Conservation (phyloP, 2,888 invertebrate genomes). For the Sussaba pulchella region DNA sequence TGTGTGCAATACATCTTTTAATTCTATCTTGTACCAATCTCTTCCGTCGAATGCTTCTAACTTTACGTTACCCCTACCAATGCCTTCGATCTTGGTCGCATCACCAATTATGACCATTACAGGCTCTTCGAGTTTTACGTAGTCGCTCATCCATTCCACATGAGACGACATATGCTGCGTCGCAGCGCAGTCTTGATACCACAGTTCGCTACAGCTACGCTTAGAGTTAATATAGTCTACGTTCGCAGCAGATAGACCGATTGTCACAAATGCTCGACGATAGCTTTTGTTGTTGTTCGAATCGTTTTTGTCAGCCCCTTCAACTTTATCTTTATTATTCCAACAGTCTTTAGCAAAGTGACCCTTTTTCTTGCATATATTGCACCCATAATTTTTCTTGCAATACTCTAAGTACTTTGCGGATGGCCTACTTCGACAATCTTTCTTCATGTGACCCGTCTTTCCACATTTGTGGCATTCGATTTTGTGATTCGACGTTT, state of each 20-base stretch:
- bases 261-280: conserved; percentile 64
- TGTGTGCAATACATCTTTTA: conserved; percentile 66
- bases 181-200: conserved; percentile 74
- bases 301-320: conserved; percentile 45
- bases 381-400: conserved; percentile 72
- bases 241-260: conserved; percentile 65
- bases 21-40: conserved; percentile 65
- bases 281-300: conserved; percentile 43
- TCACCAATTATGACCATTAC: conserved; percentile 66
- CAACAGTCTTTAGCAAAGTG: conserved; percentile 72
- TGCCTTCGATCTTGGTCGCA: conserved; percentile 70
- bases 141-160: conserved; percentile 70
- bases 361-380: conserved; percentile 71
- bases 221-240: conserved; percentile 53
- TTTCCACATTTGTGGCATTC: conserved; percentile 69
- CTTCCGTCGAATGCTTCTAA: conserved; percentile 72
- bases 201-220: conserved; percentile 45
- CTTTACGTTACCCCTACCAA: conserved; percentile 70
- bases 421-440: conserved; percentile 69
- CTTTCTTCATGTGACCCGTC: conserved; percentile 67
- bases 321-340: conserved; percentile 50
- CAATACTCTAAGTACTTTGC: conserved; percentile 71
- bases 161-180: conserved; percentile 74
- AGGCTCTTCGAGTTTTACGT: conserved; percentile 60
- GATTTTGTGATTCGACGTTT: conserved; percentile 51